Percentiles rank a stretch among this genome's conserved stretches.
Evolutionary conservation across 1,140 invertebrate species (phyloP).

Genomic region (Ostrea denselamellosa): DNA sequence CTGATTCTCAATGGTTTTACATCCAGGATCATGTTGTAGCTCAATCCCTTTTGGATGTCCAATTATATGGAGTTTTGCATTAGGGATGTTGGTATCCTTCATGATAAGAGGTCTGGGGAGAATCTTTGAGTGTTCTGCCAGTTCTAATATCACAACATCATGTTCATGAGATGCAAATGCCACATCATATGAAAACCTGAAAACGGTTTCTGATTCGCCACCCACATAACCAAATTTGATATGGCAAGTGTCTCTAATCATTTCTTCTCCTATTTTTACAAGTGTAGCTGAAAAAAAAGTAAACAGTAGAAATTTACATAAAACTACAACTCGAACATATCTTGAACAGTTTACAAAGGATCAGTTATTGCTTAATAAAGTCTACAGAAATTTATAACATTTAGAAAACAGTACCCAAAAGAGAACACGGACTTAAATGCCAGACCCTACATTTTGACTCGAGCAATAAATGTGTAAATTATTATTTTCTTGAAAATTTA

Average conservation of each 20-base stretch:
- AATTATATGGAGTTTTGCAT: background rate
- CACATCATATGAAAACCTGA: background rate
- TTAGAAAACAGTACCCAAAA: too few species aligned
- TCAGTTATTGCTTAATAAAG: too few species aligned
- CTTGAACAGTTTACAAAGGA: too few species aligned
- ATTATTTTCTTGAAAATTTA: too few species aligned
- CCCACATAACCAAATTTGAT: constrained; percentile 4
- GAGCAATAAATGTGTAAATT: too few species aligned
- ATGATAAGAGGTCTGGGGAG: background rate
- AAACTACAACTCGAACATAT: too few species aligned
- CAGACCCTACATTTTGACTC: too few species aligned
- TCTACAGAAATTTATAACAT: too few species aligned
- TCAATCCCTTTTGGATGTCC: constrained; percentile 1
- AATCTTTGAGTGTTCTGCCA: background rate
- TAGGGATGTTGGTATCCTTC: background rate
- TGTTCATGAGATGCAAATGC: background rate
- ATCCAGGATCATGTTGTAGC: background rate
- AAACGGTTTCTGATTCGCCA: background rate
- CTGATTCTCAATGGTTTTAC: background rate
- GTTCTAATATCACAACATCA: constrained; percentile 16
- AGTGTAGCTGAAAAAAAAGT: background rate
- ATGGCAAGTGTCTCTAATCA: background rate
- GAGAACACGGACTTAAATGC: too few species aligned
- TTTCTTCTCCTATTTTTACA: background rate
- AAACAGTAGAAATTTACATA: background rate